Percentiles rank a stretch among this genome's conserved stretches.
phyloP scores from a whole-genome alignment of 1,140 invertebrate species.

The Listronotus bonariensis region DNA sequence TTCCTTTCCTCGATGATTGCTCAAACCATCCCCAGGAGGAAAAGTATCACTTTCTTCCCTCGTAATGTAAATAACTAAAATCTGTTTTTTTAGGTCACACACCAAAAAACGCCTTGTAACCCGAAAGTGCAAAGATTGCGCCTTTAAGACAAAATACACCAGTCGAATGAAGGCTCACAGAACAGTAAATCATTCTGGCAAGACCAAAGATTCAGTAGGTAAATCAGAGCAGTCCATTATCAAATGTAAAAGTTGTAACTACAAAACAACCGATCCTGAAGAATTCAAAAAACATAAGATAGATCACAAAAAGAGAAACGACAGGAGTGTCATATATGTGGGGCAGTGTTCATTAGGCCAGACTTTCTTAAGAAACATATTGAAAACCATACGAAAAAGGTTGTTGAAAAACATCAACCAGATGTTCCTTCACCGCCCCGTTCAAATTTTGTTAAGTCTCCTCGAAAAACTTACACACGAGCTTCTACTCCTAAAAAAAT shows the following conservation, averaged over 20 bases:
- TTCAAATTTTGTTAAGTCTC: no score
- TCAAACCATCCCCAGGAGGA: no score
- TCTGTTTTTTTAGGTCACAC: not conserved
- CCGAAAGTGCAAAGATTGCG: conserved; percentile 16
- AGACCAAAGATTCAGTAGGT: not conserved
- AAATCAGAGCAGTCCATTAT: not conserved
- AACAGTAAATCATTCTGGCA: conserved; percentile 7
- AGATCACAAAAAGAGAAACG: conserved; percentile 16
- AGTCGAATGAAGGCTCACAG: conserved; percentile 28
- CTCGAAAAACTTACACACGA: not conserved
- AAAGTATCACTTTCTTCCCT: no score
- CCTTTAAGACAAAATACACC: conserved; percentile 24
- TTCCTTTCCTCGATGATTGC: no score
- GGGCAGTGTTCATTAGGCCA: conserved; percentile 1
- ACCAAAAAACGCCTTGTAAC: conserved; percentile 11
- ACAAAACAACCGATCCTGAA: not conserved
- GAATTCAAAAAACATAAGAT: conserved; percentile 7
- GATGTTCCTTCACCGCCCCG: no score
- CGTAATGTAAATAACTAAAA: no score
- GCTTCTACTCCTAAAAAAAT: not conserved
- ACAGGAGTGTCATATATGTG: conserved; percentile 9
- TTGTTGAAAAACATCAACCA: no score
- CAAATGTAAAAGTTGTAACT: conserved; percentile 10
- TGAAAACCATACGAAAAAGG: not conserved
- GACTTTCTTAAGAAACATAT: conserved; percentile 20